Percentiles rank a stretch among this genome's conserved stretches.
These are phyloP conservation scores for Drosophila algonquin DNA, from an alignment of 2,888 invertebrate genomes.

Conservation along the genomic window DNA sequence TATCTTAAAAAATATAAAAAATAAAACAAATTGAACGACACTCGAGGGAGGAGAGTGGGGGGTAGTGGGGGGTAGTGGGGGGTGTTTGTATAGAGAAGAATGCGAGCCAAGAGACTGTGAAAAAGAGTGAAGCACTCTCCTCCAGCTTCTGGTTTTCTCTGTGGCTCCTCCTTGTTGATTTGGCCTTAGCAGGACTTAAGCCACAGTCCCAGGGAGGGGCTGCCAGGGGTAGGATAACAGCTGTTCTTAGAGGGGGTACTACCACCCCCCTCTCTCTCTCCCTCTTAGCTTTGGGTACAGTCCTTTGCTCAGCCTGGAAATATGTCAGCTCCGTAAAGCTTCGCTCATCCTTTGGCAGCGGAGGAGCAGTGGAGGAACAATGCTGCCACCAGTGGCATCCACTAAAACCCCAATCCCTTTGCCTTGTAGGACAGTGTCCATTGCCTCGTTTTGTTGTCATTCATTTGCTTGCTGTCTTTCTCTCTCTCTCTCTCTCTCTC, in stretches of 20 bases:
- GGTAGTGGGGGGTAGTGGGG: too few relatives aligned
- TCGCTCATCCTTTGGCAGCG: slow-evolving; percentile 45
- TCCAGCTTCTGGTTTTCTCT: background rate
- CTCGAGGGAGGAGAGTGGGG: background rate
- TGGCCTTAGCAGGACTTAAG: slow-evolving; percentile 69
- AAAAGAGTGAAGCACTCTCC: background rate
- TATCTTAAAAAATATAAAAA: slow-evolving; percentile 1
- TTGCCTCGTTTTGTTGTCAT: slow-evolving; percentile 58
- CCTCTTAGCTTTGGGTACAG: background rate
- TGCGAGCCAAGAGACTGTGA: slow-evolving; percentile 22
- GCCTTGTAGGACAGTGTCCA: slow-evolving; percentile 10
- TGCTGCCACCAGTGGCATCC: slow-evolving; percentile 20
- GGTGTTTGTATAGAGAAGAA: too few relatives aligned
- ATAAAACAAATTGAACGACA: slow-evolving; percentile 1
- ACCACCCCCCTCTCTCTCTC: background rate
- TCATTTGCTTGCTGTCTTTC: slow-evolving; percentile 68
- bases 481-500: slow-evolving; percentile 1
- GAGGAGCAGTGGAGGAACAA: slow-evolving; percentile 1
- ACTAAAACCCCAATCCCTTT: background rate
- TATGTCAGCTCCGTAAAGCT: slow-evolving; percentile 59
- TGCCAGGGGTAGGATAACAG: slow-evolving; percentile 3
- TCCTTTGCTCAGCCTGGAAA: too few relatives aligned
- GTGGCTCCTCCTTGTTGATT: slow-evolving; percentile 54
- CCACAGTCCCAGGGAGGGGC: background rate
- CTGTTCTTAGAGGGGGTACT: slow-evolving; percentile 19